Evolutionary conservation across 2,797 vertebrate genomes (phyloP).

Genomic region (Chaetodon trifasciatus): DNA sequence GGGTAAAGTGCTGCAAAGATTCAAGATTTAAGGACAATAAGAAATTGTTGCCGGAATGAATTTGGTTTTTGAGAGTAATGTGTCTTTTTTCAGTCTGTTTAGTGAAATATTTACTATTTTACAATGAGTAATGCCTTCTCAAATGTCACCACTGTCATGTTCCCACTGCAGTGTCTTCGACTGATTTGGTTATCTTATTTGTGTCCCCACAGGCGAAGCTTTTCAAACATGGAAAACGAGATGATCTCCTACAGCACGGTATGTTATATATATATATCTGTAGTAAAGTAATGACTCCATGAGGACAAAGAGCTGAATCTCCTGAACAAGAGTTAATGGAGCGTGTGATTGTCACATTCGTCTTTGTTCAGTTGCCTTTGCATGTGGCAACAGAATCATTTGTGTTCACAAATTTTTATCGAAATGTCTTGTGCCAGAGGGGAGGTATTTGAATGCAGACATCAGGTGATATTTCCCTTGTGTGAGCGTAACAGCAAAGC

Average conservation of each 20-base stretch:
- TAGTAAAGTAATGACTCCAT: background rate
- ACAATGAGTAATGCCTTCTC: background rate
- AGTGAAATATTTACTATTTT: background rate
- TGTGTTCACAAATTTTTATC: conserved; percentile 36
- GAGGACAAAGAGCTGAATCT: background rate
- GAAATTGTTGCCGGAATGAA: too few species aligned
- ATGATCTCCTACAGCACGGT: conserved; percentile 95
- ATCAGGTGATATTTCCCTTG: background rate
- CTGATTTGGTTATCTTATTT: conserved; percentile 29
- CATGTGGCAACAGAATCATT: conserved; percentile 20
- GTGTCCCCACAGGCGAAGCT: conserved; percentile 90
- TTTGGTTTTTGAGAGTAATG: background rate
- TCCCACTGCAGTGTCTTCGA: background rate
- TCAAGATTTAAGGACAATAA: background rate
- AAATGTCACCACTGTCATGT: background rate
- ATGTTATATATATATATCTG: conserved; percentile 57
- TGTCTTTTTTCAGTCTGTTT: background rate
- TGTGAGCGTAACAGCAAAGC: background rate
- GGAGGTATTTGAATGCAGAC: conserved; percentile 33
- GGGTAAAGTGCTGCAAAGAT: background rate
- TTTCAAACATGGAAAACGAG: conserved; percentile 97
- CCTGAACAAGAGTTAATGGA: background rate
- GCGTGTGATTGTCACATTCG: background rate
- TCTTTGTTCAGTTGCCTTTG: conserved; percentile 18
- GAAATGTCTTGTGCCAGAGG: conserved; percentile 3